phyloP scores from a whole-genome alignment of 2,113 vertebrate genomes.

The Pogona vitticeps region DNA sequence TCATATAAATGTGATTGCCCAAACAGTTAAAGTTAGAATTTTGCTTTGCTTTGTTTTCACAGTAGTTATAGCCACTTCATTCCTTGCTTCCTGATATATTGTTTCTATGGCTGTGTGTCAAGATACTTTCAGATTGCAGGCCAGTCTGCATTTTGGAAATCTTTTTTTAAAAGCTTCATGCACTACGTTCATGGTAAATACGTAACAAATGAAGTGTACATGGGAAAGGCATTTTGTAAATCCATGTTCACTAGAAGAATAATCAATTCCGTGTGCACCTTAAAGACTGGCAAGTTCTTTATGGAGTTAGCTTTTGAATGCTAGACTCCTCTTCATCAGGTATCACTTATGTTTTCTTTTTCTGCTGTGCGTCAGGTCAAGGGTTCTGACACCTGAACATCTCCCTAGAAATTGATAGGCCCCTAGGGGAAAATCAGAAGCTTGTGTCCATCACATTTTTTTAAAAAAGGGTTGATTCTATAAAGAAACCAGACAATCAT shows the following conservation, averaged over 20 bases:
- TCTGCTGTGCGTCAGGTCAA: too few species aligned
- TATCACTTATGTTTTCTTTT: background rate
- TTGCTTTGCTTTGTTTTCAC: background rate
- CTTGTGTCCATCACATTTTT: too few species aligned
- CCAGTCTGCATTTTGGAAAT: background rate
- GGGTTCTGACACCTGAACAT: too few species aligned
- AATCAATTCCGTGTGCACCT: background rate
- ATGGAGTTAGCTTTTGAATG: background rate
- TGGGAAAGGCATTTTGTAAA: background rate
- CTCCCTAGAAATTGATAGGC: too few species aligned
- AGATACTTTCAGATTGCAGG: background rate
- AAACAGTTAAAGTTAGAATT: background rate
- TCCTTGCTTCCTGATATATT: background rate
- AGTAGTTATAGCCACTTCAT: background rate
- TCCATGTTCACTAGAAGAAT: slow-evolving; percentile 17
- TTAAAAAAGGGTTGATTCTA: too few species aligned
- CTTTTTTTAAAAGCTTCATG: background rate
- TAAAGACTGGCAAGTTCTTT: background rate
- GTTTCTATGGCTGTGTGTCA: background rate
- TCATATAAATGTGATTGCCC: background rate
- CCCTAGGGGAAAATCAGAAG: too few species aligned
- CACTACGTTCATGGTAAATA: too few species aligned
- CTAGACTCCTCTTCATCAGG: background rate
- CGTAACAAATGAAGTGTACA: background rate
- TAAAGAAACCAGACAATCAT: too few species aligned